phyloP scores from a whole-genome alignment of 2,888 invertebrate genomes.

The Tenodera sinensis region DNA sequence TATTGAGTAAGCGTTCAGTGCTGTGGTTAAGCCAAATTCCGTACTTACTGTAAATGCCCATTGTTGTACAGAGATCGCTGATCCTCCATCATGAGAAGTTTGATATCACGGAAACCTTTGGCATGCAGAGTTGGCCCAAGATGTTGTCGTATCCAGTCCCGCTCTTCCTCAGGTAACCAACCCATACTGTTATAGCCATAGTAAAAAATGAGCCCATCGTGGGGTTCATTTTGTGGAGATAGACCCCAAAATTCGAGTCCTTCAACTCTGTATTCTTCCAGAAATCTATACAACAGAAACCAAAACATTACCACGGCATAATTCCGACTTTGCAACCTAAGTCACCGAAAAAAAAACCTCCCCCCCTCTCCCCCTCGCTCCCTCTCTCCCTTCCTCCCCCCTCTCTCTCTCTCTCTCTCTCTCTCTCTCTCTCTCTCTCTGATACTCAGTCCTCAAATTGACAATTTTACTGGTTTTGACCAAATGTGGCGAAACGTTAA shows the following conservation, averaged over 20 bases:
- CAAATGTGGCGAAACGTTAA: too few relatives aligned
- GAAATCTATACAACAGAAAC: constrained; percentile 26
- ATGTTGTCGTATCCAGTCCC: constrained; percentile 66
- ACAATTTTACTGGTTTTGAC: too few relatives aligned
- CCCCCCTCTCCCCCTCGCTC: too few relatives aligned
- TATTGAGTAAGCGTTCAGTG: too few relatives aligned
- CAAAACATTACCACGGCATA: too few relatives aligned
- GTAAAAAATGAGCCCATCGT: constrained; percentile 38
- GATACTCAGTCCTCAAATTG: too few relatives aligned
- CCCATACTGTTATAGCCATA: constrained; percentile 51
- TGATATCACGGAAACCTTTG: constrained; percentile 54
- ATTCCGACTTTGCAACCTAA: too few relatives aligned
- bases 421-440: too few relatives aligned
- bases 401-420: too few relatives aligned
- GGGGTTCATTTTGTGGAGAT: constrained; percentile 54
- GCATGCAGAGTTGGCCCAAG: constrained; percentile 69
- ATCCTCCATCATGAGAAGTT: constrained; percentile 74
- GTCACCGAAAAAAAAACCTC: too few relatives aligned
- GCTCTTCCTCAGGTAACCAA: constrained; percentile 51
- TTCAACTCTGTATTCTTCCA: constrained; percentile 16
- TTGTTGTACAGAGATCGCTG: constrained; percentile 56
- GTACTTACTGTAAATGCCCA: neutral
- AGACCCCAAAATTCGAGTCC: constrained; percentile 47
- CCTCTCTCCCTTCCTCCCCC: too few relatives aligned
- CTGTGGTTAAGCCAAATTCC: neutral